Conservation (phyloP, 2,113 vertebrate genomes). For the Pampusana beccarii region DNA sequence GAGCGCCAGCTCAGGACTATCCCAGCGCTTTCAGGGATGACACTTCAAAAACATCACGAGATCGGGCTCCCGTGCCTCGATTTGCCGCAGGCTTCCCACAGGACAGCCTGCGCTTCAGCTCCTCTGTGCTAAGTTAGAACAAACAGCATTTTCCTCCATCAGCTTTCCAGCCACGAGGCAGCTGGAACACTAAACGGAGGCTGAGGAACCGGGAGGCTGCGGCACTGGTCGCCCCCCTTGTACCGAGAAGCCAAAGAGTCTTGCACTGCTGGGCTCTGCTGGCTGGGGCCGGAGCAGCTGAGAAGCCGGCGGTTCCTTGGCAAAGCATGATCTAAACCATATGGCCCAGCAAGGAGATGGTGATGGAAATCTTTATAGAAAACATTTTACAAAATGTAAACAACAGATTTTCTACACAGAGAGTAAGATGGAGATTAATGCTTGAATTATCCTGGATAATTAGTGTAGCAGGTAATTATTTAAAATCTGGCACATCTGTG, state of each 20-base stretch:
- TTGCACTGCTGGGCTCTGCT: neutral
- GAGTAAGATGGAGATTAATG: slow-evolving; percentile 44
- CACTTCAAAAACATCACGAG: neutral
- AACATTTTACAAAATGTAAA: slow-evolving; percentile 27
- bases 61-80: fast-evolving
- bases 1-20: neutral
- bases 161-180: neutral
- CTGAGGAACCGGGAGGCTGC: neutral
- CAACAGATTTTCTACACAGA: slow-evolving; percentile 19
- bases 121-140: neutral
- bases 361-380: neutral
- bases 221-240: neutral
- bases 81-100: fast-evolving
- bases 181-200: neutral
- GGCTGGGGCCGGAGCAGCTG: neutral
- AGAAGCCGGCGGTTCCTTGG: neutral
- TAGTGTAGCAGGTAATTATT: slow-evolving; percentile 60
- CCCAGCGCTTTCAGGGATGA: neutral
- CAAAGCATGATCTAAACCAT: neutral
- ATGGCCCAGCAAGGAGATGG: neutral
- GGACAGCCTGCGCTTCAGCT: neutral
- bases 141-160: neutral
- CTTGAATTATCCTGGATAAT: slow-evolving; percentile 41
- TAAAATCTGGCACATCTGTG: slow-evolving; percentile 41
- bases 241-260: neutral